Conservation (phyloP, 1,140 invertebrate species). For the Drosophila littoralis region DNA sequence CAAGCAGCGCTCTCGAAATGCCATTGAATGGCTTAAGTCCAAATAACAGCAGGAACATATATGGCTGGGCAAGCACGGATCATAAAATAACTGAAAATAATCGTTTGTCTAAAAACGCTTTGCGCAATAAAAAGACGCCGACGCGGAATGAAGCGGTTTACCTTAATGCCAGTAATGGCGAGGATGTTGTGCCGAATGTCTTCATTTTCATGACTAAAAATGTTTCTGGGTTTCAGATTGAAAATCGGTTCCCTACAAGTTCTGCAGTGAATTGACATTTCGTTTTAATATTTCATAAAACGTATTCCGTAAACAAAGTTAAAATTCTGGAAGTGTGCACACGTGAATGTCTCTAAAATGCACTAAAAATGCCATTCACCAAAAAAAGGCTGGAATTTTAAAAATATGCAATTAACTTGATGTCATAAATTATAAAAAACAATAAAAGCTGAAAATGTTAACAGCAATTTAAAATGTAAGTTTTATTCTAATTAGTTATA, state of each 20-base stretch:
- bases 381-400: background rate
- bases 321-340: slow-evolving; percentile 12
- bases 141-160: slow-evolving; percentile 7
- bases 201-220: slow-evolving; percentile 49
- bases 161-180: slow-evolving; percentile 51
- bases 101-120: too few relatives aligned
- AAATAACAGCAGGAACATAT: slow-evolving; percentile 67
- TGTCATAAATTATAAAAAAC: too few relatives aligned
- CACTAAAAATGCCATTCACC: background rate
- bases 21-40: slow-evolving; percentile 55
- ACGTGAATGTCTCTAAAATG: background rate
- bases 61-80: slow-evolving; percentile 43
- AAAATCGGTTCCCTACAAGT: slow-evolving; percentile 58
- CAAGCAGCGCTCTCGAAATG: slow-evolving; percentile 60
- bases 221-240: slow-evolving; percentile 51
- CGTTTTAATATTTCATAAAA: background rate
- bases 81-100: slow-evolving; percentile 31
- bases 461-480: too few relatives aligned
- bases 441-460: too few relatives aligned
- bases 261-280: slow-evolving; percentile 49
- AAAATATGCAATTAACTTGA: too few relatives aligned
- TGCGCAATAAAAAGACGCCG: background rate
- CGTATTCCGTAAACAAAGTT: slow-evolving; percentile 10
- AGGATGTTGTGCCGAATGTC: slow-evolving; percentile 40
- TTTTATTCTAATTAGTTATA: background rate